A percentile compares a stretch with the other conserved stretches of the same genome.
Conservation (phyloP, 2,888 invertebrate species). For the Aphidius colemani region DNA sequence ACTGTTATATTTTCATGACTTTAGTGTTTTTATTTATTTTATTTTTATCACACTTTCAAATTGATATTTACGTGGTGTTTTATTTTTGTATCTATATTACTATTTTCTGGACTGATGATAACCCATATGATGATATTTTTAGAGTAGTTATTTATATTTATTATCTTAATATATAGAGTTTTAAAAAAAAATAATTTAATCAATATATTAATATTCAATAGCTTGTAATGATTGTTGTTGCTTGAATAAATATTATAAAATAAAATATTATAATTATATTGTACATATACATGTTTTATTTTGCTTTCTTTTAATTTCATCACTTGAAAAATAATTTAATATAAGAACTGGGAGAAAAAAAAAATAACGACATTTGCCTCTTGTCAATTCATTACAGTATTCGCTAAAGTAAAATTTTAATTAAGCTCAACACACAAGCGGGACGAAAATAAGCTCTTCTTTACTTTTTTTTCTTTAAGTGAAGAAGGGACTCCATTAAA, state of each 20-base stretch:
- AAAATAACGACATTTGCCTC: background rate
- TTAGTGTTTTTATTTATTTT: background rate
- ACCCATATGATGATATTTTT: too few relatives aligned
- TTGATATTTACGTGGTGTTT: too few relatives aligned
- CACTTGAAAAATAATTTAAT: background rate
- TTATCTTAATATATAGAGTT: too few relatives aligned
- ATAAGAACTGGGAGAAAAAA: background rate
- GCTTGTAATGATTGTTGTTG: constrained; percentile 8
- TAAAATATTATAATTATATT: constrained; percentile 1
- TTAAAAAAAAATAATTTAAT: too few relatives aligned
- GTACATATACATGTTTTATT: background rate
- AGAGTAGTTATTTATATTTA: too few relatives aligned
- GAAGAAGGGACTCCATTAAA: too few relatives aligned
- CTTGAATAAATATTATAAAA: constrained; percentile 17
- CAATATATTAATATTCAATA: too few relatives aligned
- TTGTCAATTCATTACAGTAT: constrained; percentile 28
- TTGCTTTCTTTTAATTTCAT: background rate
- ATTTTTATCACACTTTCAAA: background rate
- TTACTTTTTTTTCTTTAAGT: too few relatives aligned
- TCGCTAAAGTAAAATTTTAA: constrained; percentile 27
- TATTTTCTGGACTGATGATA: background rate
- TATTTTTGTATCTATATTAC: background rate
- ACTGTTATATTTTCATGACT: constrained; percentile 6
- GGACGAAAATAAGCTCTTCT: background rate
- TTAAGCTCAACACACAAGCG: constrained; percentile 21